Evolutionary conservation across 2,888 invertebrate genomes (phyloP), one percentile per base, ranked within the genome.

Genomic region (Phyto melanocephala): DNA sequence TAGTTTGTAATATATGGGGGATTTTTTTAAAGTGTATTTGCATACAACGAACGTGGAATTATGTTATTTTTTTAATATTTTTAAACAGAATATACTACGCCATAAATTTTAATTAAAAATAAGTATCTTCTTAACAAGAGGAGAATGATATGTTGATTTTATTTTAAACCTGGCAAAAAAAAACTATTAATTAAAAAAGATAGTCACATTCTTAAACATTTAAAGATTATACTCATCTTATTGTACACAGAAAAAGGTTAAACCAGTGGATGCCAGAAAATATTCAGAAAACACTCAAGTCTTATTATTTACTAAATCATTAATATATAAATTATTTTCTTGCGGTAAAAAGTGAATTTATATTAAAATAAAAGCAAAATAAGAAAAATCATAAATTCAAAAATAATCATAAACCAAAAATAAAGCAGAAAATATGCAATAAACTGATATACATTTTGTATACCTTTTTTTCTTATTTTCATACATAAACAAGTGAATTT

Each of bases 401-500:
- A 42, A 54, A 8, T 54, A 20, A 62, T 54, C 28, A 45, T 45
- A 75, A 65, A 17, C 45, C 28, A 33, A n/a, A 40, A 6, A 47
- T 28, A 3, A 28, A 5, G 28, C 6, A 40, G 47, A 60, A 68
- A 40, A n/a, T n/a, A n/a, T 42, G 54, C 22, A 42, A 17, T 45
- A 24, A 11, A 37, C 20, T 37, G 13, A 33, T 54, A 33, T 58
- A 33, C 1, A 33, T 28, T 68, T 54, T 3, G 33, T 28, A 1
- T 56, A 35, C 56, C 33, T 42, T 5, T 60, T n/a, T 1, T 67
- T 58, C 17, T 22, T 17, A 28, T 42, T 58, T 47, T 58, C 28
- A 17, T 40, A 15, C 37, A 20, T 52, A 62, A 20, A 47, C 63
- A 78, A 63, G 56, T 72, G 56, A 56, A 72, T 79, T 72, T 79